phyloP scores from a whole-genome alignment of 2,113 vertebrate genomes.

The Azemiops feae region DNA sequence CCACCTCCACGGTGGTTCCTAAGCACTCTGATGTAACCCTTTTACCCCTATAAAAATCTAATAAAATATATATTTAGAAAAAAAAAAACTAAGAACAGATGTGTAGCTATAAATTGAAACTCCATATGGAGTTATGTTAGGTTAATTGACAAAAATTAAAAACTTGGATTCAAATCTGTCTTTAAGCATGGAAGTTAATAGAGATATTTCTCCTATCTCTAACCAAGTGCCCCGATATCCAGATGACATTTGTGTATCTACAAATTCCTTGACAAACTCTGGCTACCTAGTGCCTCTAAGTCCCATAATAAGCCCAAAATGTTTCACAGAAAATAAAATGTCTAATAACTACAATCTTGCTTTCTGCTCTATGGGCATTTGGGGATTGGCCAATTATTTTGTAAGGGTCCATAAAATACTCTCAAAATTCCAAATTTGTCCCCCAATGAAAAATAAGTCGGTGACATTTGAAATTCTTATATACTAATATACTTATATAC shows the following conservation, averaged over 20 bases:
- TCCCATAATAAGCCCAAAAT: not conserved
- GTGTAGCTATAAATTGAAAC: too few species aligned
- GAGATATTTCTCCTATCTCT: not conserved
- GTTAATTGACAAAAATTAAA: not conserved
- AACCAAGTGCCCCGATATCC: not conserved
- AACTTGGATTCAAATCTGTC: not conserved
- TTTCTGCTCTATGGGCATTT: not conserved
- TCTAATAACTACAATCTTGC: not conserved
- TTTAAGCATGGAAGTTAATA: not conserved
- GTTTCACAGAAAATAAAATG: not conserved
- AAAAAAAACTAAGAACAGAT: not conserved
- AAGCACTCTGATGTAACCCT: too few species aligned
- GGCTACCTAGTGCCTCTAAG: not conserved
- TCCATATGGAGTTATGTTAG: not conserved
- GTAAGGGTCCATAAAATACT: not conserved
- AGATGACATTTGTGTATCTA: not conserved
- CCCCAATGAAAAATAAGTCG: not conserved
- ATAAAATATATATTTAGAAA: too few species aligned
- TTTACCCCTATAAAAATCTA: too few species aligned
- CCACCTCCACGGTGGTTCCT: too few species aligned
- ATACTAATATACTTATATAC: not conserved
- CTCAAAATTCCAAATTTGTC: not conserved
- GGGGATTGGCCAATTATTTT: not conserved
- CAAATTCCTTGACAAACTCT: not conserved
- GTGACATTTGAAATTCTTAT: not conserved